Percentiles rank a stretch among this genome's conserved stretches.
Conservation (phyloP, 2,888 invertebrate genomes). For the Holacanthella duospinosa region DNA sequence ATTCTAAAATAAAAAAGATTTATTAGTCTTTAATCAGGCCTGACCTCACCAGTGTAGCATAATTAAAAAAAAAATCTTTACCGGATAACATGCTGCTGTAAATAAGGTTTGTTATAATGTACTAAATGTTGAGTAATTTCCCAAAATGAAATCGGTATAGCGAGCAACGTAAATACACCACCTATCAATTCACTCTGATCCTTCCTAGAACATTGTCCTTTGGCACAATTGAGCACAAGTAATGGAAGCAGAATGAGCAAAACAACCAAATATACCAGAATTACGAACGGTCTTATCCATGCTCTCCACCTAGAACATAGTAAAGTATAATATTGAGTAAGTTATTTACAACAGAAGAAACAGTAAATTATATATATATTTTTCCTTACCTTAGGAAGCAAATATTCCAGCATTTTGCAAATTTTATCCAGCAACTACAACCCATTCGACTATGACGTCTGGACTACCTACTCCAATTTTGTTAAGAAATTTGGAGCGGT, state of each 20-base stretch:
- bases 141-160: slow-evolving; percentile 86
- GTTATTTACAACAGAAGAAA: neutral
- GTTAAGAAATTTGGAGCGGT: too few relatives aligned
- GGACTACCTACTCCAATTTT: too few relatives aligned
- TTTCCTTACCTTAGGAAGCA: slow-evolving; percentile 20
- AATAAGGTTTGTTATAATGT: slow-evolving; percentile 78
- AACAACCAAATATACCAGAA: slow-evolving; percentile 65
- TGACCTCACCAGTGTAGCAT: neutral
- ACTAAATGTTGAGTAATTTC: slow-evolving; percentile 89
- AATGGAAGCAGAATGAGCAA: slow-evolving; percentile 75
- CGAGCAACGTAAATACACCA: slow-evolving; percentile 75
- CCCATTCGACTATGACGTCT: too few relatives aligned
- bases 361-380: neutral
- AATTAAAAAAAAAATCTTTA: slow-evolving; percentile 40
- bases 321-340: neutral
- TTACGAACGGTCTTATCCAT: slow-evolving; percentile 80
- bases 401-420: slow-evolving; percentile 30
- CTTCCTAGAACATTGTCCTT: slow-evolving; percentile 25
- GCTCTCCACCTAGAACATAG: slow-evolving; percentile 55
- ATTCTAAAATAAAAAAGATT: slow-evolving; percentile 52
- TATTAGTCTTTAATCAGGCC: slow-evolving; percentile 12
- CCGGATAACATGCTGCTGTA: slow-evolving; percentile 91
- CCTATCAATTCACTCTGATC: slow-evolving; percentile 30
- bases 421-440: slow-evolving; percentile 25
- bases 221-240: slow-evolving; percentile 57